phyloP scores from a whole-genome alignment of 2,888 invertebrate genomes.

The Sesia bembeciformis region DNA sequence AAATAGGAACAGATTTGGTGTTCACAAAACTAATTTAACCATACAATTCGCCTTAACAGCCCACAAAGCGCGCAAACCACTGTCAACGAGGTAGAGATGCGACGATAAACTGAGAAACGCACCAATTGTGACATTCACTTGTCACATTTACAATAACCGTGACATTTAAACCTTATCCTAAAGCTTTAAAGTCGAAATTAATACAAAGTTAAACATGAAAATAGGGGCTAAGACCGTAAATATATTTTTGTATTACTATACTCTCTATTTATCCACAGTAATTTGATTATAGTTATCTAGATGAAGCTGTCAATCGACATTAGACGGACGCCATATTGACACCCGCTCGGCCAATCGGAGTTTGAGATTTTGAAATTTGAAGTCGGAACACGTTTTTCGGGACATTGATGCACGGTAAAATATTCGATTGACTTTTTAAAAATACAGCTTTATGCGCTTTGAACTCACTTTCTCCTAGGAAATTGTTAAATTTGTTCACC shows the following conservation, averaged over 20 bases:
- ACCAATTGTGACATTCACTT: neutral
- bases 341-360: constrained; percentile 30
- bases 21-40: constrained; percentile 37
- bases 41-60: constrained; percentile 32
- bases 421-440: constrained; percentile 1
- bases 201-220: neutral
- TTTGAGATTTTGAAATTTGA: constrained; percentile 11
- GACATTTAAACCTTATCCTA: constrained; percentile 2
- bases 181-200: constrained; percentile 7
- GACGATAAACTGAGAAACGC: constrained; percentile 22
- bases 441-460: no score
- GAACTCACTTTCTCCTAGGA: no score
- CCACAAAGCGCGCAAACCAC: constrained; percentile 39
- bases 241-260: constrained; percentile 6
- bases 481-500: no score
- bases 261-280: constrained; percentile 28
- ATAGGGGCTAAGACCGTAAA: neutral
- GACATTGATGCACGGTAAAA: neutral
- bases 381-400: constrained; percentile 5
- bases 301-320: constrained; percentile 61
- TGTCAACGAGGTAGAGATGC: constrained; percentile 37
- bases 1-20: constrained; percentile 16
- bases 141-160: neutral
- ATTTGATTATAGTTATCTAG: constrained; percentile 66
- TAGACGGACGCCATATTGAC: constrained; percentile 48